A percentile compares a stretch with the other conserved stretches of the same genome.
phyloP scores from a whole-genome alignment of 2,113 vertebrate species.

The Engystomops pustulosus region DNA sequence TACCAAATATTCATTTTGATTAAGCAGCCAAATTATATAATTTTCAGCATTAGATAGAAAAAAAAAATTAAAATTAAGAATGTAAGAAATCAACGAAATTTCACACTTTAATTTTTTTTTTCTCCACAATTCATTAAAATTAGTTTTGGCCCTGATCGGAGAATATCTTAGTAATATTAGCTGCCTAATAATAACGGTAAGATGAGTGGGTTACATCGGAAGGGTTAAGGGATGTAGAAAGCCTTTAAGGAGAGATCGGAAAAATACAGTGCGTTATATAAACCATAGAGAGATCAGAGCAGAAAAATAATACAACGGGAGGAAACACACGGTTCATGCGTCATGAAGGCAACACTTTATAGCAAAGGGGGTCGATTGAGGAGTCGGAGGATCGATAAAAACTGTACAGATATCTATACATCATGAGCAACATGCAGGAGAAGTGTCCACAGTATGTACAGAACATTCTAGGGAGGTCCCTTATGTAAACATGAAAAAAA shows the following conservation, averaged over 20 bases:
- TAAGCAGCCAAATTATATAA: not conserved
- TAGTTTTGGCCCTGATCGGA: not conserved
- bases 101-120: too few species aligned
- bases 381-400: not conserved
- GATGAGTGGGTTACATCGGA: not conserved
- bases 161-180: not conserved
- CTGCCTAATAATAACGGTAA: not conserved
- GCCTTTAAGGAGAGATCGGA: constrained; percentile 41
- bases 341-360: constrained; percentile 19
- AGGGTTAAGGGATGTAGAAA: constrained; percentile 19
- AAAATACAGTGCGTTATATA: not conserved
- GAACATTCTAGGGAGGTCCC: not conserved
- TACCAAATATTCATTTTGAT: not conserved
- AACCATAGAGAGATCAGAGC: constrained; percentile 11
- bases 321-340: constrained; percentile 41
- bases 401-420: constrained; percentile 31
- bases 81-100: too few species aligned
- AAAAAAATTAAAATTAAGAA: not conserved
- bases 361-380: not conserved
- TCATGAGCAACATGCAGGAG: constrained; percentile 1
- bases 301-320: not conserved
- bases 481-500: not conserved
- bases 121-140: not conserved
- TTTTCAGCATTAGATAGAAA: not conserved
- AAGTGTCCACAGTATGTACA: not conserved